Evolutionary conservation across 2,888 invertebrate genomes (phyloP), one percentile per base, ranked within the genome.

Genomic region (Ophion ventricosus): DNA sequence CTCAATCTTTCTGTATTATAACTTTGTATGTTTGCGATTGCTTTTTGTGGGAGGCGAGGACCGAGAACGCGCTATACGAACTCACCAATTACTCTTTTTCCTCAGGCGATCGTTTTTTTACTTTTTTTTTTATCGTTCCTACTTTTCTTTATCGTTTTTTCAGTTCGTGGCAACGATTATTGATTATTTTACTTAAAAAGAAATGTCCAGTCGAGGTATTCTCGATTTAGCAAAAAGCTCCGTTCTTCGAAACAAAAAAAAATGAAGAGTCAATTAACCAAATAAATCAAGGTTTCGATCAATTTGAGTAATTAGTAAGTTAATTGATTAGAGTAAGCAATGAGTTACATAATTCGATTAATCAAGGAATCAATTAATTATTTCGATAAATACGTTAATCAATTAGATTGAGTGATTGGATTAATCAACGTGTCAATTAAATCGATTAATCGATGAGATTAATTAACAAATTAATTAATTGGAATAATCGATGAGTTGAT

Each of bases 41-140:
- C 56, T 72, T 61, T 80, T 49, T 49, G 10, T 49, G 11, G 17
- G 49, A 49, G 49, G 49, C 70, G 76, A 49, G 40, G 80, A 80
- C 59, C 75, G 75, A 26, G 63, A 25, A 63, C 35, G 1, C 8
- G 10, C 14, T 11, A 57, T 1, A 40, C 14, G 63, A 3, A 63
- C 54, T 69, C 73, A 57, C 29, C 20, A 14, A 73, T 64, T 59
- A 67, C 69, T 81, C 40, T 75, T 29, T 80, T 67, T 29, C 49
- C 72, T 43, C 56, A 26, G 26, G 11, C 17, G n/a, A 56, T 57
- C 0, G 23, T 40, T 40, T 25, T 25, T 7, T 35, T 7, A 7
- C 1, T 8, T 29, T 29, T 35, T 66, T 40, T 76, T 66, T 35
- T 3, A 49, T 63, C 29, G 23, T 69, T 20, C 23, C 20, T 2